Conservation (phyloP, 2,797 vertebrate species). For the Pachyuromys duprasi region DNA sequence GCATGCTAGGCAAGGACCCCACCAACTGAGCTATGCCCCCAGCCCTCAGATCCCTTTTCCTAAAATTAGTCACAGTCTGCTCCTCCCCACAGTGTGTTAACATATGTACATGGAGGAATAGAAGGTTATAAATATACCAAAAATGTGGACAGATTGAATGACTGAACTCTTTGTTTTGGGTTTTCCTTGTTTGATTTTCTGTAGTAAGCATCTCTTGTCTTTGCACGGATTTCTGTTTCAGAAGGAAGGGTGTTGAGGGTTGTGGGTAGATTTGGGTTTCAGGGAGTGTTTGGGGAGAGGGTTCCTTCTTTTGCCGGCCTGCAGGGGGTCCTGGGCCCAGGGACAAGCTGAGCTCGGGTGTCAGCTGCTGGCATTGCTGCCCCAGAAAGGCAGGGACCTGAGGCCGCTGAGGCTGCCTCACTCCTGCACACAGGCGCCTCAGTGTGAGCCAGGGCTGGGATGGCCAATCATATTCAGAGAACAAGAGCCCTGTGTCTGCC, state of each 20-base stretch:
- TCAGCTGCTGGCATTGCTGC: neutral
- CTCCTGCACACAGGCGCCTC: conserved; percentile 55
- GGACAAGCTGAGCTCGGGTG: neutral
- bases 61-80: neutral
- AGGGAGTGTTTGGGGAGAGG: neutral
- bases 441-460: conserved; percentile 61
- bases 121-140: neutral
- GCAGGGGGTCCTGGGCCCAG: neutral
- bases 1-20: neutral
- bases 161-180: neutral
- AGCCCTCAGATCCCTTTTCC: neutral
- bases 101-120: neutral
- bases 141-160: neutral
- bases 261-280: neutral
- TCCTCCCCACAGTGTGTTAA: neutral
- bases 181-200: conserved; percentile 38
- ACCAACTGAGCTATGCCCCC: neutral
- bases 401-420: neutral
- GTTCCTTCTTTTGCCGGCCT: neutral
- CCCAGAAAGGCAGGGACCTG: neutral
- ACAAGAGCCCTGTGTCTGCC: conserved; percentile 86
- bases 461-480: conserved; percentile 17
- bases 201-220: neutral
- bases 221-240: neutral
- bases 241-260: neutral